Evolutionary conservation across 2,888 invertebrate species (phyloP), one percentile per base, ranked within the genome.

Genomic region (Conus canariensis): DNA sequence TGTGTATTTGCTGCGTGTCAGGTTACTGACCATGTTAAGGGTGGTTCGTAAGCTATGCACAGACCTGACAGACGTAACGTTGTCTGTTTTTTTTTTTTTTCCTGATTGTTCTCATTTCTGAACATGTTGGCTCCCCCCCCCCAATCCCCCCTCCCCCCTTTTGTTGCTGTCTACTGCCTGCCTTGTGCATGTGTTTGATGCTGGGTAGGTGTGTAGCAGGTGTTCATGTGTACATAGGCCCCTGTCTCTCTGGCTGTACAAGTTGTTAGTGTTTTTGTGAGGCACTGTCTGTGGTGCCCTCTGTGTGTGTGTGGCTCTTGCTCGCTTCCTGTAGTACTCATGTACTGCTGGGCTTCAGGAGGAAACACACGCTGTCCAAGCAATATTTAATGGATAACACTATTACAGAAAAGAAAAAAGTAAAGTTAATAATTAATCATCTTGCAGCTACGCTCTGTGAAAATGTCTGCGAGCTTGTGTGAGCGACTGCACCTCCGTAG

Each of bases 321-420:
- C 64, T 60, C 19, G 86, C 64, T 67, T 25, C 64, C 60, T 64
- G 67, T 67, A 8, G 30, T 86, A 60, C 70, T 74, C 45, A 4
- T 58, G 74, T n/a, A 64, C 87, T 87, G 87, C 70, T 67, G 67
- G 87, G 74, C 87, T 45, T 74, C 74, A 58, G 58, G 87, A 67
- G 87, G 12, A 58, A 14, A 22, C 14, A 77, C 87, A 56, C n/a
- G n/a, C 87, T 25, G 12, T 56, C 56, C 45, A 58, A 87, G 87
- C 87, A 87, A 87, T 87, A 87, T 87, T 87, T 67, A 67, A 74
- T 77, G 87, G 59, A 77, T 87, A 87, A 87, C 82, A 83, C 82
- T 87, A 74, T 74, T 64, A 60, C 60, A 60, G 60, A 60, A 25
- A 86, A 67, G 45, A 86, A 67, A 86, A 60, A 30, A 60, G 19